phyloP scores from a whole-genome alignment of 2,113 vertebrate species.

The Blennius ocellaris region DNA sequence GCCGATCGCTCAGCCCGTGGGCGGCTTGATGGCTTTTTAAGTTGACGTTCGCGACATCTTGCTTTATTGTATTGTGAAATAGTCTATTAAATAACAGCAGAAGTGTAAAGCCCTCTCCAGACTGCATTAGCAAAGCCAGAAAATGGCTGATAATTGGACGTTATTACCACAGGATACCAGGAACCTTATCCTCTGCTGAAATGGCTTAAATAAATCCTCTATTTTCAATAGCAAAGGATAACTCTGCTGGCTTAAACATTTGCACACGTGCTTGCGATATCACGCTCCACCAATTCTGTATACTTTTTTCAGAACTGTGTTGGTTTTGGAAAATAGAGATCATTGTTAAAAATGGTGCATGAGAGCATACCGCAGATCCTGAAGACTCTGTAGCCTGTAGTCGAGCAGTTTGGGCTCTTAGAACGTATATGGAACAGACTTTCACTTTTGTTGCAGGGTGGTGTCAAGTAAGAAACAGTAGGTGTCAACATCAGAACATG shows the following conservation, averaged over 20 bases:
- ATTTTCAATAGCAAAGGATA: not conserved
- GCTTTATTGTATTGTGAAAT: constrained; percentile 15
- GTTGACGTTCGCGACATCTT: constrained; percentile 7
- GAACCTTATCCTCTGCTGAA: not conserved
- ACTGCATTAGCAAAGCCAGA: constrained; percentile 6
- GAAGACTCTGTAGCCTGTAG: too few relatives aligned
- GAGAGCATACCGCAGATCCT: too few relatives aligned
- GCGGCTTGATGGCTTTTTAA: constrained; percentile 18
- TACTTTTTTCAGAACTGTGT: not conserved
- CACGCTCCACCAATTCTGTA: not conserved
- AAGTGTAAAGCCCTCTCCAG: constrained; percentile 11
- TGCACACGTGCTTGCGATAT: not conserved
- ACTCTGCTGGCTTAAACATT: not conserved
- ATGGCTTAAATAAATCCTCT: not conserved
- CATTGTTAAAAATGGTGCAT: too few relatives aligned
- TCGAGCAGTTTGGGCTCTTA: too few relatives aligned
- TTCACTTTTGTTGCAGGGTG: too few relatives aligned
- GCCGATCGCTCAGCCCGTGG: not conserved
- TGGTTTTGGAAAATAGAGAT: not conserved
- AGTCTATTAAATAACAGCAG: constrained; percentile 13
- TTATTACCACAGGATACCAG: constrained; percentile 1
- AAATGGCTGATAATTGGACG: constrained; percentile 6
- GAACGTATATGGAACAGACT: too few relatives aligned
- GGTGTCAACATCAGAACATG: too few relatives aligned
- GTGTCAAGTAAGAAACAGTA: too few relatives aligned